These are phyloP conservation scores for Silurus asotus DNA, from an alignment of 2,113 vertebrate genomes.

Conservation along the genomic window DNA sequence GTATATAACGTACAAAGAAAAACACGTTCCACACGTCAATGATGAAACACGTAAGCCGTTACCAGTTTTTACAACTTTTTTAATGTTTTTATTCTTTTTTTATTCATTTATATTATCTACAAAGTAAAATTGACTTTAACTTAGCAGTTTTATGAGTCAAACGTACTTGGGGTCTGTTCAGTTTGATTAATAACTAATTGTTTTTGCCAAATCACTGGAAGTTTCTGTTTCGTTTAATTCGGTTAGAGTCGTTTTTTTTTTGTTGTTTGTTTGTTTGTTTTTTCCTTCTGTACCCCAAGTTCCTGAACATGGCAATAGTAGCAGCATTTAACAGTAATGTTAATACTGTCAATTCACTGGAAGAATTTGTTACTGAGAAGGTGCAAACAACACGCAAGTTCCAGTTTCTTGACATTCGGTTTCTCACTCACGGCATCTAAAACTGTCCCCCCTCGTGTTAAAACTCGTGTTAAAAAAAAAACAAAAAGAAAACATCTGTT, in stretches of 20 bases:
- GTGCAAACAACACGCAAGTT: conserved; percentile 93
- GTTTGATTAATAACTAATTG: conserved; percentile 90
- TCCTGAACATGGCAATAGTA: conserved; percentile 91
- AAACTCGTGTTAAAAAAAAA: conserved; percentile 74
- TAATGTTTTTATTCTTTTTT: conserved; percentile 96
- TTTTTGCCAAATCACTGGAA: conserved; percentile 82
- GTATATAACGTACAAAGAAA: background rate
- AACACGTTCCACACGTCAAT: background rate
- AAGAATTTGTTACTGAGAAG: conserved; percentile 90
- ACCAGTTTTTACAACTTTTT: conserved; percentile 99
- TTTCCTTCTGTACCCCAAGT: conserved; percentile 73
- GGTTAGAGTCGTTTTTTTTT: conserved; percentile 64
- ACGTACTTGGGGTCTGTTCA: conserved; percentile 85
- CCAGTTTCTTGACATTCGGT: conserved; percentile 81
- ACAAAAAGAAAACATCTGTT: conserved; percentile 65
- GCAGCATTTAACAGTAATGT: conserved; percentile 95
- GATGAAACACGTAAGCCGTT: conserved; percentile 27
- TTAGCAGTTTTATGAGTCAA: conserved; percentile 97
- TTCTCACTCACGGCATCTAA: conserved; percentile 59
- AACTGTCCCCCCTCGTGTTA: conserved; percentile 58
- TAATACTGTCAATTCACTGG: conserved; percentile 92
- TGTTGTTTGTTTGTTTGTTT: conserved; percentile 43
- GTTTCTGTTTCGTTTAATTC: conserved; percentile 81
- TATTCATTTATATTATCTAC: conserved; percentile 99
- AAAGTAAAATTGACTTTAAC: conserved; percentile 99